Base-by-base conservation (phyloP, 2,113 vertebrate genomes). In the Oxygymnocypris stewartii region DNA sequence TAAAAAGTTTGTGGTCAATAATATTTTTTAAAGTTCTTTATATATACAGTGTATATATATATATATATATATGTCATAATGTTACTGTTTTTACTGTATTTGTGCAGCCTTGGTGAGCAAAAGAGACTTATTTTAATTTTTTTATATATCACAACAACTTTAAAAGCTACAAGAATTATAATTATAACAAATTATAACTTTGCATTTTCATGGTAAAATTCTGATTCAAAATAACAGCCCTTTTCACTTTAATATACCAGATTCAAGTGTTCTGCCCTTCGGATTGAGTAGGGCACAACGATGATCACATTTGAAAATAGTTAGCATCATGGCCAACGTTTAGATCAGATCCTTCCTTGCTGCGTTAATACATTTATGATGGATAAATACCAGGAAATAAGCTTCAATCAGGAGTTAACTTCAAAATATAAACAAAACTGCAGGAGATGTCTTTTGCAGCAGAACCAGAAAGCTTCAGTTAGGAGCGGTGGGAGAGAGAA, bases 351-450 rank as follows among this genome's bases (percentile, higher is more conserved):
- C 12, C 57, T 42, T 63, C 20, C 35, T 16, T 63, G 57, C 54
- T 42, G 23, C 2, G 4, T 80, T 61, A 28, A 63, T 80, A 20
- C 0, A 63, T 63, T n/a, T 40, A 0, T 16, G 12, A 44, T 79
- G 16, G 25, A n/a, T 80, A 80, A 42, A 79, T 23, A 57, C 9
- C 28, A 59, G 25, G 18, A 79, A 73, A 47, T 47, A 12, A 80
- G 57, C 20, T 14, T 42, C 6, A 25, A 16, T 61, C 57, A 61
- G 6, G 40, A 25, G 0, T 59, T 61, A 57, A 57, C 18, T 35
- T 59, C 4, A 35, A 59, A 59, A 37, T 79, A 40, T 37, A 42
- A 65, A 81, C 23, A 81, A 81, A 81, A 81, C 57, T 65, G 59
- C 59, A 65, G 28, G 16, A 61, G 49, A 57, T 35, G 20, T 57